phyloP scores from a whole-genome alignment of 2,888 invertebrate species.

The Carpatolechia fugitivella region DNA sequence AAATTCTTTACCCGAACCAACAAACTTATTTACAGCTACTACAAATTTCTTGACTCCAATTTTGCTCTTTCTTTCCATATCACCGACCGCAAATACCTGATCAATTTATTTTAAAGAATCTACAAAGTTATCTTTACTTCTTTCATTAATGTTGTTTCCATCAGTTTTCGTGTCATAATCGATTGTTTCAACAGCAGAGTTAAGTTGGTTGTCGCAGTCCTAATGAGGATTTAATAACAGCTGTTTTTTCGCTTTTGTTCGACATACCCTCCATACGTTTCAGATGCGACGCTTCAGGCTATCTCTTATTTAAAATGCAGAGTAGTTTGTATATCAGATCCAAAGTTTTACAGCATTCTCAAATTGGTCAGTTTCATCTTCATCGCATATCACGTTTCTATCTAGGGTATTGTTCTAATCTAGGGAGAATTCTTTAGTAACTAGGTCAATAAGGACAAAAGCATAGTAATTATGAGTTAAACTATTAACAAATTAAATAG shows the following conservation, averaged over 20 bases:
- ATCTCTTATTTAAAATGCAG: constrained; percentile 53
- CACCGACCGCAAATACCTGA: constrained; percentile 23
- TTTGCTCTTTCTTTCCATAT: constrained; percentile 18
- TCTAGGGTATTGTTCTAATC: too few relatives aligned
- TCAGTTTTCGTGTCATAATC: constrained; percentile 22
- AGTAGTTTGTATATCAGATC: constrained; percentile 20
- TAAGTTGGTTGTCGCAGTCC: constrained; percentile 44
- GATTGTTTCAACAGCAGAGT: background rate
- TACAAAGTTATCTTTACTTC: constrained; percentile 20
- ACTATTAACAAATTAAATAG: too few relatives aligned
- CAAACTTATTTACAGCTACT: constrained; percentile 14
- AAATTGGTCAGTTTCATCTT: too few relatives aligned
- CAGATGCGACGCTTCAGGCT: constrained; percentile 54
- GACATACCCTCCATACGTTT: constrained; percentile 51
- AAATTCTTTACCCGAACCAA: constrained; percentile 9
- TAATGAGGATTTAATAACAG: constrained; percentile 72
- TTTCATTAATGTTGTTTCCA: constrained; percentile 11
- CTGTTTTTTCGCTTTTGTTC: constrained; percentile 47
- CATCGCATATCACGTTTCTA: too few relatives aligned
- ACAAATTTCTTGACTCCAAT: constrained; percentile 5
- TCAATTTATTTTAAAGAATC: constrained; percentile 29
- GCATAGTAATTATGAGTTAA: too few relatives aligned
- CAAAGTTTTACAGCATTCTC: background rate
- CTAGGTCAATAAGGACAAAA: too few relatives aligned
- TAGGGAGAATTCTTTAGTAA: too few relatives aligned